These are phyloP conservation scores for Cryptops parisi DNA, from an alignment of 2,888 invertebrate species.

Conservation along the genomic window DNA sequence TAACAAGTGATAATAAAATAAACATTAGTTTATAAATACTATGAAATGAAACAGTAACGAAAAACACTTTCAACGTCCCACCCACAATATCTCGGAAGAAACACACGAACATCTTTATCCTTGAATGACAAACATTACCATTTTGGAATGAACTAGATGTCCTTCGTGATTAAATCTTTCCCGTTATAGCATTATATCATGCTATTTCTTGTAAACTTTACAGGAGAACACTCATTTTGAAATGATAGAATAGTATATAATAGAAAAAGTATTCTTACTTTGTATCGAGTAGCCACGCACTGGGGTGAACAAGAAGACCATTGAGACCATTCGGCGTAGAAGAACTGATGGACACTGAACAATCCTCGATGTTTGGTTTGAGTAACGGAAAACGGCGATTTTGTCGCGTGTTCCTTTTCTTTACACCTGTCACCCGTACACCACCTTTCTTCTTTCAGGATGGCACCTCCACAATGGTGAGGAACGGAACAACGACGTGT, in stretches of 20 bases:
- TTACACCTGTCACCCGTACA: conserved; percentile 22
- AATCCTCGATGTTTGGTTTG: conserved; percentile 28
- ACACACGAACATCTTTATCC: too few relatives aligned
- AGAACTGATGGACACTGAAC: conserved; percentile 29
- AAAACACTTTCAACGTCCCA: too few relatives aligned
- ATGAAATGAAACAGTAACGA: not conserved
- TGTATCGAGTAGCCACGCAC: conserved; percentile 62
- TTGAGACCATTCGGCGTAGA: conserved; percentile 49
- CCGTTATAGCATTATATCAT: too few relatives aligned
- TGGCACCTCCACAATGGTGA: conserved; percentile 25
- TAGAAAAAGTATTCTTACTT: conserved; percentile 36
- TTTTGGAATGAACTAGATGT: too few relatives aligned
- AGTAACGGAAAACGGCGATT: conserved; percentile 8
- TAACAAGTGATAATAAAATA: conserved; percentile 33
- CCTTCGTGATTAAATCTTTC: too few relatives aligned
- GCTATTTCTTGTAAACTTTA: too few relatives aligned
- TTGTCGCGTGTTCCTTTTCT: conserved; percentile 2
- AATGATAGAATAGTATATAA: not conserved
- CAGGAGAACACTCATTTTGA: too few relatives aligned
- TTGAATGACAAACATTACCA: too few relatives aligned
- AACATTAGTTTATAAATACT: not conserved
- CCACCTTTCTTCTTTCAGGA: conserved; percentile 27
- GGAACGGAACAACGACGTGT: conserved; percentile 23
- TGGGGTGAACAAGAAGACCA: conserved; percentile 68
- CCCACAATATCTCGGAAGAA: too few relatives aligned